Percentiles rank a stretch among this genome's conserved stretches.
phyloP scores from a whole-genome alignment of 2,797 vertebrate genomes.

The Enteromius mattozi region DNA sequence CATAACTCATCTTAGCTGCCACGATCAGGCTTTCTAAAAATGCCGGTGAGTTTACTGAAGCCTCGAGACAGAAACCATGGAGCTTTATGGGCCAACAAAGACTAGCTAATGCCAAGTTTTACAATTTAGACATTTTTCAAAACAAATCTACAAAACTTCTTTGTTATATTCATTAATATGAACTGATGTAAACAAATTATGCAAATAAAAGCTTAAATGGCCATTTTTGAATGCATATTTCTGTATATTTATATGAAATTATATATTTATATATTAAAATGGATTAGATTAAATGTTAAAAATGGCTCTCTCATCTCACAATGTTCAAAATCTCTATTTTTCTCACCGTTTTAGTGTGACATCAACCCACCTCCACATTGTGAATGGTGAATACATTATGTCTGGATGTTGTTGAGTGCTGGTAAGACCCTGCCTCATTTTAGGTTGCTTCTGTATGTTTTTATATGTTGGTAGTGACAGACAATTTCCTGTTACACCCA shows the following conservation, averaged over 20 bases:
- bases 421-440: conserved; percentile 49
- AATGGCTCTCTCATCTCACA: background rate
- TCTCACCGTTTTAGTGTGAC: background rate
- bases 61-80: conserved; percentile 18
- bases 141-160: background rate
- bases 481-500: conserved; percentile 67
- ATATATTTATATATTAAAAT: background rate
- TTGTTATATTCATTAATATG: background rate
- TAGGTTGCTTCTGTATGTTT: conserved; percentile 35
- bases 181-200: background rate
- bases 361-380: conserved; percentile 32
- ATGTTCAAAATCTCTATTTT: background rate
- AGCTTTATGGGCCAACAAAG: conserved; percentile 1
- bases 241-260: background rate
- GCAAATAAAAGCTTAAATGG: no score
- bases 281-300: background rate
- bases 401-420: conserved; percentile 44
- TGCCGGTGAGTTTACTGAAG: background rate
- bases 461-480: conserved; percentile 51
- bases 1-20: conserved; percentile 20
- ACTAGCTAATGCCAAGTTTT: background rate
- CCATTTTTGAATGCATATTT: background rate
- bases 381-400: conserved; percentile 56
- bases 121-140: background rate
- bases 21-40: background rate